These are phyloP conservation scores for Sweltsa coloradensis DNA, from an alignment of 1,140 invertebrate species.

Conservation along the genomic window DNA sequence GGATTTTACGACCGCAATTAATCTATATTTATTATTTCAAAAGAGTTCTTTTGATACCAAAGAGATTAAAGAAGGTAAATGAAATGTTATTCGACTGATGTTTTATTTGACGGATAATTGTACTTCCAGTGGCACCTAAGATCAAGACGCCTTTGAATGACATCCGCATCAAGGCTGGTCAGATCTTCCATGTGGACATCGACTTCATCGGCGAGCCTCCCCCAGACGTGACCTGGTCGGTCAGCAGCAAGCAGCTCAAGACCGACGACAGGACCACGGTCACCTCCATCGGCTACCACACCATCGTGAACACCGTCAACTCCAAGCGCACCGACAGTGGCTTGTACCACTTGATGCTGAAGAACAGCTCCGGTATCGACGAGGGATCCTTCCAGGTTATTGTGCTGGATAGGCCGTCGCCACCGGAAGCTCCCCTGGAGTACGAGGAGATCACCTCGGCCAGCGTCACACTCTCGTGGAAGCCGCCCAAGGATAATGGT, in stretches of 20 bases:
- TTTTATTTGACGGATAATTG: too few species aligned
- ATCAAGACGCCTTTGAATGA: slow-evolving; percentile 82
- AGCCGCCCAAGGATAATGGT: slow-evolving; percentile 85
- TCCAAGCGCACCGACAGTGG: slow-evolving; percentile 75
- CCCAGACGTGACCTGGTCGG: slow-evolving; percentile 76
- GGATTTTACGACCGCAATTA: not conserved
- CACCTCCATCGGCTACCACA: slow-evolving; percentile 80
- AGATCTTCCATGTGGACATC: slow-evolving; percentile 84
- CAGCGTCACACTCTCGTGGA: slow-evolving; percentile 90
- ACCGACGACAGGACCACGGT: slow-evolving; percentile 74
- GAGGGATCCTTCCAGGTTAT: slow-evolving; percentile 80
- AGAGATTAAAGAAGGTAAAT: too few species aligned
- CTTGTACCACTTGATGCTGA: slow-evolving; percentile 63
- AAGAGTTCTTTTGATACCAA: too few species aligned
- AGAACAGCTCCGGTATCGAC: slow-evolving; percentile 80
- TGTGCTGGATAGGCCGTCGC: slow-evolving; percentile 73
- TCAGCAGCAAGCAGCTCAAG: slow-evolving; percentile 54
- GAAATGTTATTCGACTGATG: too few species aligned
- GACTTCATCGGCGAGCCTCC: slow-evolving; percentile 84
- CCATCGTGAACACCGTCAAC: slow-evolving; percentile 82
- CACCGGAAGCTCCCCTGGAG: slow-evolving; percentile 76
- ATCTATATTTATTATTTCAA: slow-evolving; percentile 3
- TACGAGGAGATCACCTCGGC: slow-evolving; percentile 90
- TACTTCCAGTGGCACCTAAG: slow-evolving; percentile 66
- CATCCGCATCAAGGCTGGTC: slow-evolving; percentile 79